phyloP scores from a whole-genome alignment of 2,888 invertebrate genomes.

The Mylabris sibirica region DNA sequence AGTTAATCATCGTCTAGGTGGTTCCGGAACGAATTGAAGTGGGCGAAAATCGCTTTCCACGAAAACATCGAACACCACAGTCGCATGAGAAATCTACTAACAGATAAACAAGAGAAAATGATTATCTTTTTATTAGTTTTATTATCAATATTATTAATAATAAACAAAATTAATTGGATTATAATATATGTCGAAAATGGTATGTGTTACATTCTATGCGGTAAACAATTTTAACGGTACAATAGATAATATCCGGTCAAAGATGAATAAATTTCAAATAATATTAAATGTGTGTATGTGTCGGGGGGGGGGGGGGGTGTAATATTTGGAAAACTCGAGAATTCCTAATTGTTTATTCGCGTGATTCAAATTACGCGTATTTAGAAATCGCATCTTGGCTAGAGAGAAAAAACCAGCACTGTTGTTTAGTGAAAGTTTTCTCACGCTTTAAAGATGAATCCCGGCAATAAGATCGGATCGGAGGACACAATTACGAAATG shows the following conservation, averaged over 20 bases:
- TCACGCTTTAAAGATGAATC: constrained; percentile 28
- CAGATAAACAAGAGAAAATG: too few relatives aligned
- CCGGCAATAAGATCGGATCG: constrained; percentile 21
- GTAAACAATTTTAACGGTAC: constrained; percentile 18
- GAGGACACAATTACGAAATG: constrained; percentile 23
- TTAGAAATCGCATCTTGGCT: background rate
- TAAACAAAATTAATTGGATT: background rate
- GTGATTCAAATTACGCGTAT: background rate
- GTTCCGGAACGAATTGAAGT: background rate
- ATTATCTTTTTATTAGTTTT: too few relatives aligned
- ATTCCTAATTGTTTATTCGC: background rate
- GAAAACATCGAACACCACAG: background rate
- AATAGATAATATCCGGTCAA: constrained; percentile 17
- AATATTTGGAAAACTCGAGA: background rate
- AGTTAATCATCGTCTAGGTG: background rate
- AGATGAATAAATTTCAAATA: constrained; percentile 1
- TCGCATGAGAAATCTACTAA: too few relatives aligned
- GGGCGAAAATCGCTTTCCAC: background rate
- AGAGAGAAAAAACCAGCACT: background rate
- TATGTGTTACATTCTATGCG: constrained; percentile 11
- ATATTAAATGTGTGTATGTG: too few relatives aligned
- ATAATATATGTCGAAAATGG: background rate
- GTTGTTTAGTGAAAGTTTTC: constrained; percentile 31
- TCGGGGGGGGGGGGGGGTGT: too few relatives aligned
- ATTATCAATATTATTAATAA: background rate